Percentiles rank a stretch among this genome's conserved stretches.
phyloP scores from a whole-genome alignment of 2,113 vertebrate species.

The Potamarius usumacintae region DNA sequence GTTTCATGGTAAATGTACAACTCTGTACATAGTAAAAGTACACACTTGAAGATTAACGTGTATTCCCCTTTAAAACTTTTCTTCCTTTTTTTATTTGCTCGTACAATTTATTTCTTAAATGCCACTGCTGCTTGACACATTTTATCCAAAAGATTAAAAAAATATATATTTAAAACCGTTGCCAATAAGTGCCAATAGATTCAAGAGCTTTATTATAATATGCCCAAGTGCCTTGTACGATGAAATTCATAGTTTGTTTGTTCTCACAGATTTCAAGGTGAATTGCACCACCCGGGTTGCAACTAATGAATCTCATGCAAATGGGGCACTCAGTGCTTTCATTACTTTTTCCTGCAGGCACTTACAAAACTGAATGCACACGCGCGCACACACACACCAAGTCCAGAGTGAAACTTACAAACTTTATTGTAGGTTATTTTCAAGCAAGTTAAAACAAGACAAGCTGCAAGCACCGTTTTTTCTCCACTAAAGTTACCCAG shows the following conservation, averaged over 20 bases:
- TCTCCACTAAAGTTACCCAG: too few relatives aligned
- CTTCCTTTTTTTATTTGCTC: not conserved
- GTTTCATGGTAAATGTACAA: not conserved
- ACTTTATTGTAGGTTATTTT: too few relatives aligned
- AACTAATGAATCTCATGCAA: too few relatives aligned
- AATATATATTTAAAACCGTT: not conserved
- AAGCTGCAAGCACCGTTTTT: too few relatives aligned
- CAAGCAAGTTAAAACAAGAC: too few relatives aligned
- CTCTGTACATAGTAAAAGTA: not conserved
- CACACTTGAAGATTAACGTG: not conserved
- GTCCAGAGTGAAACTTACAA: too few relatives aligned
- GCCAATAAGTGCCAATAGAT: not conserved
- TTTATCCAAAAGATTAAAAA: not conserved
- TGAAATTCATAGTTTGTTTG: not conserved
- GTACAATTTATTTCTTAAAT: not conserved
- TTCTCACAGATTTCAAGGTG: too few relatives aligned
- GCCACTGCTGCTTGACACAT: not conserved
- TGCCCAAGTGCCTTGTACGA: not conserved
- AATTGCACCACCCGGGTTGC: too few relatives aligned
- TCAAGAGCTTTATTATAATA: not conserved
- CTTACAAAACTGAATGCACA: too few relatives aligned
- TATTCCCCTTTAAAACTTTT: not conserved
- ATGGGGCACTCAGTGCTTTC: too few relatives aligned
- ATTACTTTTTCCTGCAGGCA: too few relatives aligned
- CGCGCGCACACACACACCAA: too few relatives aligned